Conservation (phyloP, 1,140 invertebrate genomes). For the Bombus huntii region DNA sequence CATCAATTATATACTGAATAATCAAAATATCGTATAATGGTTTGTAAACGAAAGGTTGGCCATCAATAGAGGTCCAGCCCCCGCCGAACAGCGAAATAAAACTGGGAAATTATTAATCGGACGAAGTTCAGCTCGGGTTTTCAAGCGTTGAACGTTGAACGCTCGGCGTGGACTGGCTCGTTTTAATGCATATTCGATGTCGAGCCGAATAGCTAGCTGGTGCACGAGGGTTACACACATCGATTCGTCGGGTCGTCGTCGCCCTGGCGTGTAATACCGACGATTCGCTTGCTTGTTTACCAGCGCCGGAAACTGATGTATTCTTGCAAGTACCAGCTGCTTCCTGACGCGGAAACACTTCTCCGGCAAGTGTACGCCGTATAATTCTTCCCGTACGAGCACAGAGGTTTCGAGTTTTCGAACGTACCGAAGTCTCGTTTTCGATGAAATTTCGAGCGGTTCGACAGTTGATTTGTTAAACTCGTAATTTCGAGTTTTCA, state of each 20-base stretch:
- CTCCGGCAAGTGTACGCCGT: not conserved
- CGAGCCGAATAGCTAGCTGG: not conserved
- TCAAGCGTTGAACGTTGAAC: not conserved
- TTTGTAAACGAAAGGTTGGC: not conserved
- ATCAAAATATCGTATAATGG: conserved; percentile 8
- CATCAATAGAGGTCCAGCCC: too few relatives aligned
- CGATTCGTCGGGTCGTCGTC: conserved; percentile 9
- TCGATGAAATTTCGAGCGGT: not conserved
- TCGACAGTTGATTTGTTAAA: not conserved
- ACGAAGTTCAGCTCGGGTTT: not conserved
- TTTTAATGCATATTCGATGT: conserved; percentile 66
- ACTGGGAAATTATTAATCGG: conserved; percentile 43
- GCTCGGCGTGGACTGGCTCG: conserved; percentile 1
- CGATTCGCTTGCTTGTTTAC: conserved; percentile 28
- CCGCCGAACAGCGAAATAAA: not conserved
- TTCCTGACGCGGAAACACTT: conserved; percentile 14
- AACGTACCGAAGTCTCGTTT: not conserved
- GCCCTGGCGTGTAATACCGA: not conserved
- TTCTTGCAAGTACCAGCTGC: conserved; percentile 32
- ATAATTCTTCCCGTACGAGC: not conserved
- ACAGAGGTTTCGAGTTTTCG: not conserved
- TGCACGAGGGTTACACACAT: not conserved
- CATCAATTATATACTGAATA: not conserved
- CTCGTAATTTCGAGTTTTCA: not conserved
- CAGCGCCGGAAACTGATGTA: conserved; percentile 30